Conservation (phyloP, 2,797 vertebrate species). For the Anabacerthia variegaticeps region DNA sequence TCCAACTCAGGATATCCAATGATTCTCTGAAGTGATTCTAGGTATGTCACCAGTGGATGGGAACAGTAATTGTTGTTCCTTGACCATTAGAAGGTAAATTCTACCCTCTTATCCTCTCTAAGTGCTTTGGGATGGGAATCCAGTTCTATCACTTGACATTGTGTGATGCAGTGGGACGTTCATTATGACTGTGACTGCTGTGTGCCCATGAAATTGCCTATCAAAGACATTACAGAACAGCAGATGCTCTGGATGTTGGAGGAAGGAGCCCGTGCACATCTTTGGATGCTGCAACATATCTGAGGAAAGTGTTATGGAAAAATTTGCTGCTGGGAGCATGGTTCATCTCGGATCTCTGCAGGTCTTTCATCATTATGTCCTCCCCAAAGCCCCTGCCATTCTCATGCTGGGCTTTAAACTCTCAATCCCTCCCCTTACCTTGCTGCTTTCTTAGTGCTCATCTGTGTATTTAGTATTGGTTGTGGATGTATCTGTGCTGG, state of each 20-base stretch:
- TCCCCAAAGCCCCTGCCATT: not conserved
- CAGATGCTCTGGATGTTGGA: not conserved
- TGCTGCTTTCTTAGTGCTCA: not conserved
- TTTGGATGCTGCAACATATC: not conserved
- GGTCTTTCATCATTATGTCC: not conserved
- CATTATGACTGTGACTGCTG: not conserved
- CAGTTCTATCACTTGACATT: rapidly evolving
- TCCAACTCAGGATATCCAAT: not conserved
- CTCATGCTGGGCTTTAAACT: not conserved
- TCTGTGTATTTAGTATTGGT: not conserved
- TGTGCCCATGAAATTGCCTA: not conserved
- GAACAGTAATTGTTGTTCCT: too few species aligned
- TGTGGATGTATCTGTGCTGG: not conserved
- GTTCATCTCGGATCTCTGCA: not conserved
- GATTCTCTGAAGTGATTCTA: not conserved
- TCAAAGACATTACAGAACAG: not conserved
- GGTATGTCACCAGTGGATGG: not conserved
- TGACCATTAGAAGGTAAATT: not conserved
- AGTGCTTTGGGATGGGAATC: not conserved
- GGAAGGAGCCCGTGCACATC: not conserved
- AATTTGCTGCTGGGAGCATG: not conserved
- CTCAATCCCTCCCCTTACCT: not conserved
- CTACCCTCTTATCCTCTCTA: not conserved
- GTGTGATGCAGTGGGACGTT: not conserved
- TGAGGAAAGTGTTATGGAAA: not conserved